Percentiles rank a stretch among this genome's conserved stretches.
phyloP scores from a whole-genome alignment of 37 sponge, comb jelly and placozoan species.

The Hormiphora californensis region DNA sequence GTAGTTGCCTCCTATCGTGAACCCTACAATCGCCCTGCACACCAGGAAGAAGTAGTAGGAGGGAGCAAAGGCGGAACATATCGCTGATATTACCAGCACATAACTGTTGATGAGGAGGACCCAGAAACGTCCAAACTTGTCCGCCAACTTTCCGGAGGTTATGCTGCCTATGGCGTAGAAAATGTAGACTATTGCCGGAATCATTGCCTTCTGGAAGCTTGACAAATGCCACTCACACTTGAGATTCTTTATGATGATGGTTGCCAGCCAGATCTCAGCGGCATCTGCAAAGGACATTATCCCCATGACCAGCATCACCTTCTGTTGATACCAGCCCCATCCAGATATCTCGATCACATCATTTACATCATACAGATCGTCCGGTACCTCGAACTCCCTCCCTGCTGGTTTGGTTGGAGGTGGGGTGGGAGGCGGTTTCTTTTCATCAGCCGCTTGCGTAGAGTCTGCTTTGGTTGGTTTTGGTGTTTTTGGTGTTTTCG shows the following conservation, averaged over 20 bases:
- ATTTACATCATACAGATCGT: constrained; percentile 45
- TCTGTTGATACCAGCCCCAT: background rate
- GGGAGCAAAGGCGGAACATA: constrained; percentile 27
- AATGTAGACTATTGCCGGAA: constrained; percentile 28
- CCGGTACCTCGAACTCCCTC: background rate
- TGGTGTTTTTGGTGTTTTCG: no score
- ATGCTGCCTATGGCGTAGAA: constrained; percentile 37
- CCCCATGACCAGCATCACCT: constrained; percentile 9
- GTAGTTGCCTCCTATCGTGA: constrained; percentile 25
- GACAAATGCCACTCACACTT: constrained; percentile 44
- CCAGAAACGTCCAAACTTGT: constrained; percentile 15
- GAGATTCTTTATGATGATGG: constrained; percentile 34
- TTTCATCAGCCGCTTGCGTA: no score
- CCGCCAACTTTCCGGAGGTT: constrained; percentile 16
- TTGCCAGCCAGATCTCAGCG: constrained; percentile 52
- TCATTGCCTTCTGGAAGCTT: constrained; percentile 10
- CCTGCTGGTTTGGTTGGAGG: no score
- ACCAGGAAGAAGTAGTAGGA: constrained; percentile 18
- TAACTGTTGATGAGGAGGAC: constrained; percentile 9
- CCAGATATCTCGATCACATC: constrained; percentile 12
- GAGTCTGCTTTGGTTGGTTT: no score
- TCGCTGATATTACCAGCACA: constrained; percentile 16
- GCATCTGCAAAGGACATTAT: constrained; percentile 50
- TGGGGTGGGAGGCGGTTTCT: no score
- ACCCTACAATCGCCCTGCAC: background rate